Conservation (phyloP, 1,140 invertebrate genomes). For the Euwallacea fornicatus region DNA sequence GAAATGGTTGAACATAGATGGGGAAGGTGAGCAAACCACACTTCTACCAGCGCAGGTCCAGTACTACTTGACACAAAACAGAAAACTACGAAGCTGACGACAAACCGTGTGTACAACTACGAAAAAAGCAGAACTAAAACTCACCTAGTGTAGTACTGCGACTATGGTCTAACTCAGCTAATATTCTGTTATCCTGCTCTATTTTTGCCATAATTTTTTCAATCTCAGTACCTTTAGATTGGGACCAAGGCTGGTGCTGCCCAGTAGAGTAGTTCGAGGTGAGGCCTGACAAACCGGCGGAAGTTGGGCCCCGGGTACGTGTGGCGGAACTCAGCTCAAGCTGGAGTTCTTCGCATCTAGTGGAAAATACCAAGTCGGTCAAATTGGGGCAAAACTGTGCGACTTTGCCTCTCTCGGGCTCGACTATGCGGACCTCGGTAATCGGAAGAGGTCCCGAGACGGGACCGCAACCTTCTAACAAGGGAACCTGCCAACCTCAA, state of each 20-base stretch:
- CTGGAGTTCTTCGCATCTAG: slow-evolving; percentile 80
- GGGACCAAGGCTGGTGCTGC: slow-evolving; percentile 49
- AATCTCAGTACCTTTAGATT: slow-evolving; percentile 76
- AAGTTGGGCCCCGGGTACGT: slow-evolving; percentile 41
- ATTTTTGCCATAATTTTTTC: slow-evolving; percentile 94
- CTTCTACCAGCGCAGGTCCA: background rate
- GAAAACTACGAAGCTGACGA: too few species aligned
- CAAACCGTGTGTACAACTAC: background rate
- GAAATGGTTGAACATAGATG: too few species aligned
- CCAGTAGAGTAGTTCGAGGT: slow-evolving; percentile 55
- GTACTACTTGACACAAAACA: background rate
- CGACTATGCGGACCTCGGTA: too few species aligned
- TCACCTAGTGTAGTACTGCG: slow-evolving; percentile 59
- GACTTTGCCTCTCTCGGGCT: too few species aligned
- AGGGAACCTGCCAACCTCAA: too few species aligned
- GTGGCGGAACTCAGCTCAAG: slow-evolving; percentile 76
- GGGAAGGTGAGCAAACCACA: background rate
- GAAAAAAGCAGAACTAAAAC: slow-evolving; percentile 34
- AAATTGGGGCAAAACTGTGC: too few species aligned
- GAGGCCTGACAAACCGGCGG: slow-evolving; percentile 37
- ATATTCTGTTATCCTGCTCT: slow-evolving; percentile 82
- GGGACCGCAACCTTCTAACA: too few species aligned
- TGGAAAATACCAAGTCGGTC: background rate
- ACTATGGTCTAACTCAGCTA: slow-evolving; percentile 86
- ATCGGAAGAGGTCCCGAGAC: too few species aligned